Evolutionary conservation across 2,797 vertebrate genomes (phyloP).

Genomic region (Stomatorhinus walkeri): DNA sequence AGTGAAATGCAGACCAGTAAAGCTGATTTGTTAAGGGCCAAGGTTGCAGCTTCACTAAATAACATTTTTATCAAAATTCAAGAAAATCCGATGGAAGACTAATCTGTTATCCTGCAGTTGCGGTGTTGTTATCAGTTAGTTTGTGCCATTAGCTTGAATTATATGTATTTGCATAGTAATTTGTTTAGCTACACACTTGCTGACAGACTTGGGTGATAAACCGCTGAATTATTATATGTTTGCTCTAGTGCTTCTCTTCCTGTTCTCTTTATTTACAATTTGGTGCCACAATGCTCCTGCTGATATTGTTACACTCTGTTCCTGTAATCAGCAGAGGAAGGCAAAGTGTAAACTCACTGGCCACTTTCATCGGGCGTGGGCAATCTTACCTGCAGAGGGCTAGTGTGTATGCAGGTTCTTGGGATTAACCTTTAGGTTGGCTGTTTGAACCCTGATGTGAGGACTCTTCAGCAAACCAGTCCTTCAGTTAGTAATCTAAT

Average conservation of each 20-base stretch:
- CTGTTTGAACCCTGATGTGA: not conserved
- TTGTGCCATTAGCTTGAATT: not conserved
- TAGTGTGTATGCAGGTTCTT: not conserved
- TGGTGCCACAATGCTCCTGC: not conserved
- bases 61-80: slow-evolving; percentile 1
- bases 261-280: not conserved
- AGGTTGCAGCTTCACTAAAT: not conserved
- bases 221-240: not conserved
- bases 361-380: not conserved
- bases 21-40: not conserved
- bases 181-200: not conserved
- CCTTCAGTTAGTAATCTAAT: not conserved
- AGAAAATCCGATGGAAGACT: not conserved
- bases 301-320: not conserved
- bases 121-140: not conserved
- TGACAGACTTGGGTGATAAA: not conserved
- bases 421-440: not conserved
- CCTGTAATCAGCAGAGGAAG: not conserved
- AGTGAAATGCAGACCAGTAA: not conserved
- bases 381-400: not conserved
- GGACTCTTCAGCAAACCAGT: not conserved
- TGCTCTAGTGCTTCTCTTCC: not conserved
- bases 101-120: not conserved
- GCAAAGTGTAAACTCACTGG: not conserved
- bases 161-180: not conserved